Evolutionary conservation across 2,113 vertebrate genomes (phyloP).

Genomic region (Ceratotherium simum): DNA sequence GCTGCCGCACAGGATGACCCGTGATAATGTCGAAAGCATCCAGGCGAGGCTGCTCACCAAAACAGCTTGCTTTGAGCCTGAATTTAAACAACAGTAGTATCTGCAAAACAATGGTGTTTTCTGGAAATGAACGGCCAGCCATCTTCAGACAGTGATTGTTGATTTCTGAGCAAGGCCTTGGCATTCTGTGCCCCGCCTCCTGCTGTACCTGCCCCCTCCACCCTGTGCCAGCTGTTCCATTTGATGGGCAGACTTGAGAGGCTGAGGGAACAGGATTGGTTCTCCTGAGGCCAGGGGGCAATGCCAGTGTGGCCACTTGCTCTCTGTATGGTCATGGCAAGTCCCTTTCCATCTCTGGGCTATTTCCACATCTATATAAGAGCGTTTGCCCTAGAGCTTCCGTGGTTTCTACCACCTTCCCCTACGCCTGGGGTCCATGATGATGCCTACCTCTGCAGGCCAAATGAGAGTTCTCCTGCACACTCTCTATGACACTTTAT

Average conservation of each 20-base stretch:
- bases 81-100: neutral
- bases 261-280: fast-evolving
- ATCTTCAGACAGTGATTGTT: neutral
- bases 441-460: neutral
- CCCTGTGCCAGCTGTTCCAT: neutral
- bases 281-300: neutral
- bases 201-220: neutral
- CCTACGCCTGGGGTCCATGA: neutral
- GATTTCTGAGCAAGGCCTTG: neutral
- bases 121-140: neutral
- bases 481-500: slow-evolving; percentile 36
- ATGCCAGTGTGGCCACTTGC: neutral
- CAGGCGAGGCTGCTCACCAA: neutral
- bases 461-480: neutral
- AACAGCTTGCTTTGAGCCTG: neutral
- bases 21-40: fast-evolving
- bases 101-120: neutral
- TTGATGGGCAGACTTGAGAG: neutral
- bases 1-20: too few relatives aligned
- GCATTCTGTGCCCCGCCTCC: neutral
- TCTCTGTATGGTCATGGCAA: neutral
- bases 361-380: fast-evolving
- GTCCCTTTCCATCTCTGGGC: neutral
- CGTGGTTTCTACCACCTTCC: neutral
- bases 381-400: neutral